Percentiles rank a stretch among this genome's conserved stretches.
Evolutionary conservation across 2,888 invertebrate genomes (phyloP).

Genomic region (Cheilosia vernalis): DNA sequence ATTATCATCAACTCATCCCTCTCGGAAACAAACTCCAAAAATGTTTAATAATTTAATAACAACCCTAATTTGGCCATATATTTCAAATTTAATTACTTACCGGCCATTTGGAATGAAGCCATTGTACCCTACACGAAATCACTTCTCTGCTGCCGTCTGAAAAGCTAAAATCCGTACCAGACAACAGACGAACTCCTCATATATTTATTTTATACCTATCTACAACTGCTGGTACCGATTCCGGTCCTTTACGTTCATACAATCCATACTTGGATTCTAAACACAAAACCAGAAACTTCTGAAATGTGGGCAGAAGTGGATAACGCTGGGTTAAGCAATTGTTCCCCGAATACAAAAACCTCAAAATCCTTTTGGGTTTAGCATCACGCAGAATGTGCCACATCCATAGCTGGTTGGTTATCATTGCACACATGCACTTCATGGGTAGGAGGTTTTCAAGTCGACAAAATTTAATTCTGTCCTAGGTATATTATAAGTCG

Average conservation of each 20-base stretch:
- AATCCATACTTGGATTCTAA: constrained; percentile 11
- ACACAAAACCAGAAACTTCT: constrained; percentile 30
- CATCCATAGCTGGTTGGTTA: neutral
- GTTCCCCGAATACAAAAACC: constrained; percentile 37
- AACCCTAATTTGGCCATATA: neutral
- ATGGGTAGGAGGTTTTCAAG: constrained; percentile 13
- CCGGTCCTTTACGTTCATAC: neutral
- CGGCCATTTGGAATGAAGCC: neutral
- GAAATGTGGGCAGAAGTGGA: constrained; percentile 35
- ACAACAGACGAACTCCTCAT: neutral
- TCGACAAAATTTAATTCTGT: constrained; percentile 28
- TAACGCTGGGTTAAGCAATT: constrained; percentile 33
- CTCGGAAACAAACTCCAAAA: too few relatives aligned
- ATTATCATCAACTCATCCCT: too few relatives aligned
- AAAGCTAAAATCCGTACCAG: constrained; percentile 9
- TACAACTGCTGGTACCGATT: constrained; percentile 8
- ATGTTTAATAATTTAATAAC: too few relatives aligned
- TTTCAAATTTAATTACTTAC: constrained; percentile 4
- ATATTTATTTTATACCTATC: neutral
- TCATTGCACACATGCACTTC: constrained; percentile 10
- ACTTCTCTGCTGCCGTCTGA: neutral
- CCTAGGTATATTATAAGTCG: constrained; percentile 5
- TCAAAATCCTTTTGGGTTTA: constrained; percentile 24
- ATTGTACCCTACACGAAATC: neutral
- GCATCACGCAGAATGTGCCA: constrained; percentile 14